Evolutionary conservation across 1,140 invertebrate species (phyloP).

Genomic region (Listronotus bonariensis): DNA sequence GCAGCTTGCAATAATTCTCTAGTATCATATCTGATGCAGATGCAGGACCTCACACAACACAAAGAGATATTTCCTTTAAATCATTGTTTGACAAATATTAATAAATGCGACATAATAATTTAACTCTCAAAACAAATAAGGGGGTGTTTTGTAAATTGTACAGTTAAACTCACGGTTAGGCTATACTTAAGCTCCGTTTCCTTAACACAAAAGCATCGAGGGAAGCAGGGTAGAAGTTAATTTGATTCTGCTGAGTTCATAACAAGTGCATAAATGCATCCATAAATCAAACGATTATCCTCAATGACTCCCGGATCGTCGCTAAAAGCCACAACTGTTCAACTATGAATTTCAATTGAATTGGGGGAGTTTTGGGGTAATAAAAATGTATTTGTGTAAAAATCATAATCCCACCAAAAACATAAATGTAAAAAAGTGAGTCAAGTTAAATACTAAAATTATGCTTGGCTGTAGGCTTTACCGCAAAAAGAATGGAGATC

Average conservation of each 20-base stretch:
- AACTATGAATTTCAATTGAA: slow-evolving; percentile 31
- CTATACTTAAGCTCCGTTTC: slow-evolving; percentile 21
- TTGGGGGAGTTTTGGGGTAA: neutral
- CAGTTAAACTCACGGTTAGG: slow-evolving; percentile 11
- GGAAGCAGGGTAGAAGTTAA: slow-evolving; percentile 32
- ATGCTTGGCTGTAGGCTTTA: no score
- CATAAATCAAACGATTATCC: slow-evolving; percentile 38
- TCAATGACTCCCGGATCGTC: slow-evolving; percentile 5
- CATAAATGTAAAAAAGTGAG: no score
- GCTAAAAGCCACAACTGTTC: slow-evolving; percentile 37
- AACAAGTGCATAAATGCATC: slow-evolving; percentile 36
- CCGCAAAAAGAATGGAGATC: no score
- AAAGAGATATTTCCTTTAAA: neutral
- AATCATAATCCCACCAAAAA: no score
- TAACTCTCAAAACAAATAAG: slow-evolving; percentile 29
- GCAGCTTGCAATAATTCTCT: no score
- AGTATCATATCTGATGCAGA: no score
- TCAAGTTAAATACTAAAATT: no score
- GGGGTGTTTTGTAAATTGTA: slow-evolving; percentile 8
- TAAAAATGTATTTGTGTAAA: no score
- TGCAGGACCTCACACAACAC: neutral
- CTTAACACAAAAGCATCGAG: slow-evolving; percentile 24
- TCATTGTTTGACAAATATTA: neutral
- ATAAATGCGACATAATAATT: slow-evolving; percentile 25
- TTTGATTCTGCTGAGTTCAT: slow-evolving; percentile 34